A percentile compares a stretch with the other conserved stretches of the same genome.
phyloP scores from a whole-genome alignment of 2,113 vertebrate species.

The Murina feae region DNA sequence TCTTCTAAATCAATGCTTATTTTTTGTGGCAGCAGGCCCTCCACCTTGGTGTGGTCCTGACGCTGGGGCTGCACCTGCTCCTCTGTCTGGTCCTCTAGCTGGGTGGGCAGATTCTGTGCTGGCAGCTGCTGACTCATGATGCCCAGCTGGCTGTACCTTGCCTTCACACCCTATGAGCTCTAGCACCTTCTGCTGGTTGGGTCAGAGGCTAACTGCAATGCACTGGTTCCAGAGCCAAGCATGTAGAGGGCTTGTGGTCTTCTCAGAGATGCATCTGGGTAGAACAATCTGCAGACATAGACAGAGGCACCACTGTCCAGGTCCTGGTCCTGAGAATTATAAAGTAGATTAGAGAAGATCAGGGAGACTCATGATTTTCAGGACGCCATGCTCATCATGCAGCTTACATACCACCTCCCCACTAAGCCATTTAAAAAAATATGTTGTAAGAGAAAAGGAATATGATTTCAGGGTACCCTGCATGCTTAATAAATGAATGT shows the following conservation, averaged over 20 bases:
- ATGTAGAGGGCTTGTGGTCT: too few relatives aligned
- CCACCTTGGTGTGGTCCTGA: background rate
- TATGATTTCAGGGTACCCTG: background rate
- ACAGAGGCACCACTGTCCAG: too few relatives aligned
- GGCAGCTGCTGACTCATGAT: background rate
- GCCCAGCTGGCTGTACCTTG: too few relatives aligned
- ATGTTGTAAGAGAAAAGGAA: background rate
- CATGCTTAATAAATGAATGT: background rate
- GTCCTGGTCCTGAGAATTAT: background rate
- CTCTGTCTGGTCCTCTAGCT: background rate
- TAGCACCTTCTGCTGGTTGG: background rate
- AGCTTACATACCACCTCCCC: background rate
- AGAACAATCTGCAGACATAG: fast-evolving
- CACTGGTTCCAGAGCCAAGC: background rate
- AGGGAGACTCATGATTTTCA: background rate
- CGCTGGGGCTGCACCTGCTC: background rate
- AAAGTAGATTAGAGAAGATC: background rate
- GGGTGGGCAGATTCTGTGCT: background rate
- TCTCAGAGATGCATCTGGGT: background rate
- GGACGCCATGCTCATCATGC: background rate
- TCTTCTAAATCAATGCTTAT: background rate
- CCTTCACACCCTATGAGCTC: background rate
- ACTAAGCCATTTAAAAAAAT: background rate
- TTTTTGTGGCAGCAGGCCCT: fast-evolving
- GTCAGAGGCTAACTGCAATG: background rate